Evolutionary conservation across 2,888 invertebrate genomes (phyloP), one percentile per base, ranked within the genome.

Genomic region (Lochmaea capreae): DNA sequence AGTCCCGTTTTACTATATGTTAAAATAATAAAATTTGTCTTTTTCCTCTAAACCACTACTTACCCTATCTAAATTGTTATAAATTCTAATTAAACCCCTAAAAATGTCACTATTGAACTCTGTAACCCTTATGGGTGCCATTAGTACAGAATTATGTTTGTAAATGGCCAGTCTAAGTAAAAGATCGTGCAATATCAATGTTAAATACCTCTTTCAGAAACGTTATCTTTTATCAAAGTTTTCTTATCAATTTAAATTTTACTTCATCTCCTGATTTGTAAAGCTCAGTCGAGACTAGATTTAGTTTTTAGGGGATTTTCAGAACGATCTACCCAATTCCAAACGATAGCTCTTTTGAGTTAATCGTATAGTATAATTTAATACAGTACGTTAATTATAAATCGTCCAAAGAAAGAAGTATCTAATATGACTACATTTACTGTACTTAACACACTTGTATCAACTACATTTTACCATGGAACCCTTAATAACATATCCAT

Each of bases 401-500:
- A 39, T 39, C 33, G 33, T 39, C 8, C 8, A 8, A 39, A 39
- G 33, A 54, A 54, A 54, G 54, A 54, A 54, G 54, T 16, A 54
- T 54, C 54, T 54, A 54, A 54, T 18, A 18, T 18, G 10, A 16
- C 54, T 10, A 54, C 16, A 54, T 18, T 54, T 16, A 54, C 9
- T 54, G 52, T 54, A 16, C 26, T 26, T 3, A 33, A 33, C 33
- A 54, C 18, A 54, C 10, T 54, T 16, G 54, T 54, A 18, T 39
- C n/a, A 39, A 39, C 61, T 61, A 61, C 61, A n/a, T 61, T 39
- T 42, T n/a, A 43, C 18, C 18, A 63, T 63, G 62, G 62, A 63
- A 63, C n/a, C 43, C 9, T 63, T 18, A 61, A 61, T 39, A 63
- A 16, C 42, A 63, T 62, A 43, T 63, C n/a, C 62, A 63, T 63